Conservation (phyloP, 2,113 vertebrate genomes). For the Vanacampus margaritifer region DNA sequence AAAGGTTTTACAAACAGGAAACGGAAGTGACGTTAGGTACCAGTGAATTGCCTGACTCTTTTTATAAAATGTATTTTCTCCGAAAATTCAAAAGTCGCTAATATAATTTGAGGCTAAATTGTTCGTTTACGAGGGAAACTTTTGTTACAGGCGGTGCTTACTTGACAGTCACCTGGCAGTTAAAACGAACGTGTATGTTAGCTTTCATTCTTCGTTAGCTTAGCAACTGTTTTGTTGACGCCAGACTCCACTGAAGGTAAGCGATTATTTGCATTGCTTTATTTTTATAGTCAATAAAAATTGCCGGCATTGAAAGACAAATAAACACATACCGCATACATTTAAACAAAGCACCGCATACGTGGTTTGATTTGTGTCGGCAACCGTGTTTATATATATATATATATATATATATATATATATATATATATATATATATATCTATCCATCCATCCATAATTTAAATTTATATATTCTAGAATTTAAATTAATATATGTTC, state of each 20-base stretch:
- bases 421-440: too few species aligned
- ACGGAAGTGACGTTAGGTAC: conserved; percentile 26
- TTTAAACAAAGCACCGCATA: too few species aligned
- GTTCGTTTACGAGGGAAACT: background rate
- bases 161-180: too few species aligned
- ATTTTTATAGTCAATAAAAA: background rate
- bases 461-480: background rate
- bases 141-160: background rate
- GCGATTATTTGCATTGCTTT: background rate
- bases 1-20: conserved; percentile 55
- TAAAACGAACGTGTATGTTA: conserved; percentile 7
- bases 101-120: background rate
- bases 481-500: background rate
- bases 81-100: background rate
- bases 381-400: too few species aligned
- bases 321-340: background rate
- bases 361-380: background rate
- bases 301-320: background rate
- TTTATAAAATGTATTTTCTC: background rate
- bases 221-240: conserved; percentile 29
- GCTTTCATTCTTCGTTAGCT: background rate
- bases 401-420: too few species aligned
- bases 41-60: background rate
- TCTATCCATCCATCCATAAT: too few species aligned
- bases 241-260: conserved; percentile 21